Evolutionary conservation across 2,888 invertebrate genomes (phyloP), one percentile per base, ranked within the genome.

Genomic region (Alentia gelatinosa): DNA sequence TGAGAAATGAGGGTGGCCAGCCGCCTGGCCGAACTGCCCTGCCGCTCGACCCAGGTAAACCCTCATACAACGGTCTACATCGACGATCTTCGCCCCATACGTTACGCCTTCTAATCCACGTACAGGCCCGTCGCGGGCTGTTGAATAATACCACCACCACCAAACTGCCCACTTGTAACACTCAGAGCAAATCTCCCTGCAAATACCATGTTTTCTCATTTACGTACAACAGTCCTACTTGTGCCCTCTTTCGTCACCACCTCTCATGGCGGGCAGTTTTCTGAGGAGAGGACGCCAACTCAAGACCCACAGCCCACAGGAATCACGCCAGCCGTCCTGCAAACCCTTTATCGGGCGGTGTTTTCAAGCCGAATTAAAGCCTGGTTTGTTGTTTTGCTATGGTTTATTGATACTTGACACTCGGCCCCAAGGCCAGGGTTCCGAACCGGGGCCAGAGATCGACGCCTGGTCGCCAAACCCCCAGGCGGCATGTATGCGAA

Each of bases 321-420:
- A 19, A 4, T 3, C 56, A 9, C 9, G 1, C 9, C 56, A 56
- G n/a, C 56, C 3, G 19, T 56, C 3, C 56, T n/a, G 19, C 56
- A 56, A 3, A 3, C 56, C 56, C 12, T 56, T 56, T 4, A 56
- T 12, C n/a, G 1, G n/a, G 56, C 23, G 19, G 12, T 56, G 56
- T 56, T 56, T 19, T 56, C 1, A 9, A n/a, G 56, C 3, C 9
- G 56, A 19, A 56, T 56, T 56, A 56, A 56, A n/a, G 56, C n/a
- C n/a, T 4, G 1, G 56, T 56, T 56, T 56, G 56, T 56, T 3
- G 56, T 3, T 56, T 56, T 56, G n/a, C 3, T n/a, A 56, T n/a
- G n/a, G 56, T 56, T 56, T 56, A 56, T 56, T 56, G 56, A 56
- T 56, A 56, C 56, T 56, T 56, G 56, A 56, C 56, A 56, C 56